A percentile compares a stretch with the other conserved stretches of the same genome.
phyloP scores from a whole-genome alignment of 2,113 vertebrate genomes.

The Trichechus manatus region DNA sequence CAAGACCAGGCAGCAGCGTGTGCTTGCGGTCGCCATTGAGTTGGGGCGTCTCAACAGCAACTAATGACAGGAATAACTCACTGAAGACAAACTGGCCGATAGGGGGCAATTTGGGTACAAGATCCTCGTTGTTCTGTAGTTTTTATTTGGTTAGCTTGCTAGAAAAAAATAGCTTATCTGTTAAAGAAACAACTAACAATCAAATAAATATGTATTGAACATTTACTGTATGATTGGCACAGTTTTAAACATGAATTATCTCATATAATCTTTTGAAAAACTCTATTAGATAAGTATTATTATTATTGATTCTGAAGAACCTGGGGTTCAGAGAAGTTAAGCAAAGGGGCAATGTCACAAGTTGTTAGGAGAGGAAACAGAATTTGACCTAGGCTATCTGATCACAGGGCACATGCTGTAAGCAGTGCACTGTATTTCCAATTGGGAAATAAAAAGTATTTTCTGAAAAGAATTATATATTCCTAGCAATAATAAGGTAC shows the following conservation, averaged over 20 bases:
- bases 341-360: not conserved
- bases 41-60: no score
- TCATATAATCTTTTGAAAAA: not conserved
- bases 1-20: no score
- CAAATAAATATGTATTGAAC: not conserved
- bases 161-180: not conserved
- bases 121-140: not conserved
- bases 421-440: not conserved
- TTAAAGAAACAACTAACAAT: not conserved
- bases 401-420: not conserved
- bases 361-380: not conserved
- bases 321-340: not conserved
- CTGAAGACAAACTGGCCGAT: not conserved
- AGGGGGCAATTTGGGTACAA: not conserved
- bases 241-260: not conserved
- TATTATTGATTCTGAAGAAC: not conserved
- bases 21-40: no score
- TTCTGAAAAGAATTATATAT: not conserved
- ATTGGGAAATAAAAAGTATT: not conserved
- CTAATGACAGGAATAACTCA: not conserved
- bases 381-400: not conserved
- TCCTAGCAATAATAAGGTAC: conserved; percentile 12
- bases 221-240: not conserved
- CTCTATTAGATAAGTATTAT: not conserved
- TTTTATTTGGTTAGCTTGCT: not conserved